Base-by-base conservation (phyloP, 2,797 vertebrate genomes). In the Pipistrellus pygmaeus region DNA sequence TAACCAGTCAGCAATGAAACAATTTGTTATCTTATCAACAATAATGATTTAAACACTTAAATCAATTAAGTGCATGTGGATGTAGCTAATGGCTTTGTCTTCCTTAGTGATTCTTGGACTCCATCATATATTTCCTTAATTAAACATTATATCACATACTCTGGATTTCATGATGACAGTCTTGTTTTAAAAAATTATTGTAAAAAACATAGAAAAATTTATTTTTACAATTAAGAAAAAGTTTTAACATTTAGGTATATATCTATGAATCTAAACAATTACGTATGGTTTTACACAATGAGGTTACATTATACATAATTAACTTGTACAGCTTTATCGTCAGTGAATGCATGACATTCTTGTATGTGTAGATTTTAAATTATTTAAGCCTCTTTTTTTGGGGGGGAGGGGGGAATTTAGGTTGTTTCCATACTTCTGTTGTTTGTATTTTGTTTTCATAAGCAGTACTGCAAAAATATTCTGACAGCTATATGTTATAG, bases 391-490 rank as follows among this genome's bases (percentile, higher is more conserved):
- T 68, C n/a, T 23, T 6, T 25, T n/a, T 27, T 41, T 81, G 7
- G 15, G 15, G n/a, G 35, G 8, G 51, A 2, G 46, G 3, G 44
- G 44, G 44, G 46, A 46, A 64, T 55, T 53, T 41, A 41, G 5
- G 46, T 78, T 73, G 10, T 78, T 60, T 81, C 5, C 13, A 51
- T 41, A 38, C 46, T 93, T 77, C 85, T 86, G 21, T 44, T 78
- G 2, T 64, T 84, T 88, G 9, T 57, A 35, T 23, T 73, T 86
- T 78, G 20, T 5, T 75, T 35, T 64, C 15, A 41, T 48, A 64
- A 82, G 71, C 14, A 57, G 88, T 5, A 3, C 20, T 90, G 18
- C n/a, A 64, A 86, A 94, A 85, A 46, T 30, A 93, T 84, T 94
- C 25, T 44, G 62, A 69, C 8, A 80, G 35, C 11, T 91, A 9